Conservation (phyloP, 2,888 invertebrate species). For the Lithosia quadra region DNA sequence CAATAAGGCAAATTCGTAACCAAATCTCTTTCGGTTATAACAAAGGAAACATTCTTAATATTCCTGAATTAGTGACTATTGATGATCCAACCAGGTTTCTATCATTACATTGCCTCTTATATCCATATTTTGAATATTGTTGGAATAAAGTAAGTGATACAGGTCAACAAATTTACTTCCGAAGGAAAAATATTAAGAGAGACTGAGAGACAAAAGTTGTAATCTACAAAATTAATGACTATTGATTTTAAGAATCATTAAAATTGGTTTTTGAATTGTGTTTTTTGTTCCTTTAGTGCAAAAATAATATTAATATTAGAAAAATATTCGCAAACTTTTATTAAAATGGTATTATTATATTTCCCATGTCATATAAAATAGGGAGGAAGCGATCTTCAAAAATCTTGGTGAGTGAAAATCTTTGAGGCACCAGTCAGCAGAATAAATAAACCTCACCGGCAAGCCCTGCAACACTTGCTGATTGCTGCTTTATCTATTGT, state of each 20-base stretch:
- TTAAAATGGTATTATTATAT: background rate
- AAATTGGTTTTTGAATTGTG: background rate
- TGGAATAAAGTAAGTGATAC: background rate
- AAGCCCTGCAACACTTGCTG: background rate
- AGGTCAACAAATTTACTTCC: background rate
- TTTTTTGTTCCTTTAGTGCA: too few species aligned
- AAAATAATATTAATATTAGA: too few species aligned
- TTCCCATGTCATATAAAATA: background rate
- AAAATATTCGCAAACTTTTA: background rate
- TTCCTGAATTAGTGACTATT: constrained; percentile 1
- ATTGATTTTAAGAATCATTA: too few species aligned
- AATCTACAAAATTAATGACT: background rate
- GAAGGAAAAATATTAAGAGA: background rate
- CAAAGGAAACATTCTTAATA: background rate
- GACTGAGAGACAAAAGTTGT: background rate
- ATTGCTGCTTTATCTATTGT: background rate
- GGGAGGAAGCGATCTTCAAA: background rate
- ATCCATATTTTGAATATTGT: constrained; percentile 11
- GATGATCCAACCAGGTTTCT: constrained; percentile 6
- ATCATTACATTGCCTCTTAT: constrained; percentile 7
- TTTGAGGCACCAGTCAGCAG: too few species aligned
- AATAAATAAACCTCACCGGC: background rate
- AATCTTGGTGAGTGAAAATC: background rate
- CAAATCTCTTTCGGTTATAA: constrained; percentile 12
- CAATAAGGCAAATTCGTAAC: background rate